Conservation (phyloP, 1,140 invertebrate species). For the Streblospio benedicti region DNA sequence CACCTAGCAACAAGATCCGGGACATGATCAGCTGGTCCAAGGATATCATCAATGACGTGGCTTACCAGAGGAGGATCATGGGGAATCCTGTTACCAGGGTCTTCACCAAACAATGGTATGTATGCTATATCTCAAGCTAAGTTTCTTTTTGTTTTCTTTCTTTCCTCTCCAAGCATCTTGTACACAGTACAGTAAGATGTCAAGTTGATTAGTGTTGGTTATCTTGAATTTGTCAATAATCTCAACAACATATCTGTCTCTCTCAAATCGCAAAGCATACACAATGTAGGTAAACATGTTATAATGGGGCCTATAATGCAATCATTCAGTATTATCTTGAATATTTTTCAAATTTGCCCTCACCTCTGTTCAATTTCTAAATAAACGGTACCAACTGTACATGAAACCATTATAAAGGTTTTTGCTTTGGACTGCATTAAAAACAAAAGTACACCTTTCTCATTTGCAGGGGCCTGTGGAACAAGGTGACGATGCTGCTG, state of each 20-base stretch:
- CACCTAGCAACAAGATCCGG: conserved; percentile 10
- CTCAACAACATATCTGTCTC: background rate
- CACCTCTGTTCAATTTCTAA: background rate
- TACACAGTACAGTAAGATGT: background rate
- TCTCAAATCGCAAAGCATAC: background rate
- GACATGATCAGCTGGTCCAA: conserved; percentile 8
- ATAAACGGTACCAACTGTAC: background rate
- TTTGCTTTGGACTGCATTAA: background rate
- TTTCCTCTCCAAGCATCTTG: background rate
- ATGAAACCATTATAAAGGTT: background rate
- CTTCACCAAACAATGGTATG: conserved; percentile 4
- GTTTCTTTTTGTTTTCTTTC: background rate
- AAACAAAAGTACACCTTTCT: background rate
- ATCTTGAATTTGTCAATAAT: background rate
- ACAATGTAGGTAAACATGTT: background rate
- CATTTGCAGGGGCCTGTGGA: conserved; percentile 7
- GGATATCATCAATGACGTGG: conserved; percentile 7
- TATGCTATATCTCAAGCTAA: background rate
- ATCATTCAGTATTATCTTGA: too few relatives aligned
- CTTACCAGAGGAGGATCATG: background rate
- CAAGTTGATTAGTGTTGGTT: background rate
- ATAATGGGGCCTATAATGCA: background rate
- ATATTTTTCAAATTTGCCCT: too few relatives aligned
- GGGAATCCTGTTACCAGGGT: background rate
- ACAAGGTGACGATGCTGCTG: conserved; percentile 14